These are phyloP conservation scores for Phyllopteryx taeniolatus DNA, from an alignment of 2,113 vertebrate genomes.

Conservation along the genomic window DNA sequence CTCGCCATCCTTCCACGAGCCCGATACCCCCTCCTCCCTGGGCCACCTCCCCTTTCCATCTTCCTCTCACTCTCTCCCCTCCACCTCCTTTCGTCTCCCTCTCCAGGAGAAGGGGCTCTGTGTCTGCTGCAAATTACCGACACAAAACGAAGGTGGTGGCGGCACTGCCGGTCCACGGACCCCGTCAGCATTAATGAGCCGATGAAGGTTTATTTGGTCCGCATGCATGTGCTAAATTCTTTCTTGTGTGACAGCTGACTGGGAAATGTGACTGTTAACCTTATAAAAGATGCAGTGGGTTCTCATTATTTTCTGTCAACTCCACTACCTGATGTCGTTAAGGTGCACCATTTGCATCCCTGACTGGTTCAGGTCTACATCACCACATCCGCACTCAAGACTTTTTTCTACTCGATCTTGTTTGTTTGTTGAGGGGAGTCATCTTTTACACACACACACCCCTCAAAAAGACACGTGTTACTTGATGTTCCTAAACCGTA, in stretches of 20 bases:
- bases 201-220: constrained; percentile 94
- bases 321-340: constrained; percentile 87
- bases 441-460: constrained; percentile 58
- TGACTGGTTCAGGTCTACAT: constrained; percentile 72
- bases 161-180: constrained; percentile 81
- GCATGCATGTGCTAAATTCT: constrained; percentile 93
- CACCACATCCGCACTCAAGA: constrained; percentile 34
- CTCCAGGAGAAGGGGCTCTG: constrained; percentile 67
- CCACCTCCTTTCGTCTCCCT: constrained; percentile 29
- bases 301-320: constrained; percentile 99
- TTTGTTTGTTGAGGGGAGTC: constrained; percentile 69
- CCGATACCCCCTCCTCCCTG: constrained; percentile 75
- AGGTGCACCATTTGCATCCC: constrained; percentile 92
- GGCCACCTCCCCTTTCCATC: constrained; percentile 62
- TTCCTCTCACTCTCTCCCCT: constrained; percentile 39
- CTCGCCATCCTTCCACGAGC: constrained; percentile 84
- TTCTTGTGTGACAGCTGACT: constrained; percentile 99
- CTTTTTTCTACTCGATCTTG: constrained; percentile 30
- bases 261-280: constrained; percentile 96
- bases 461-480: constrained; percentile 61
- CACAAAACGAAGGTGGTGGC: constrained; percentile 92
- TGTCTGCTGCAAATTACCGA: constrained; percentile 93
- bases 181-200: constrained; percentile 99
- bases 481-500: constrained; percentile 69
- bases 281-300: constrained; percentile 99